phyloP scores from a whole-genome alignment of 2,888 invertebrate species.

The Therioaphis trifolii region DNA sequence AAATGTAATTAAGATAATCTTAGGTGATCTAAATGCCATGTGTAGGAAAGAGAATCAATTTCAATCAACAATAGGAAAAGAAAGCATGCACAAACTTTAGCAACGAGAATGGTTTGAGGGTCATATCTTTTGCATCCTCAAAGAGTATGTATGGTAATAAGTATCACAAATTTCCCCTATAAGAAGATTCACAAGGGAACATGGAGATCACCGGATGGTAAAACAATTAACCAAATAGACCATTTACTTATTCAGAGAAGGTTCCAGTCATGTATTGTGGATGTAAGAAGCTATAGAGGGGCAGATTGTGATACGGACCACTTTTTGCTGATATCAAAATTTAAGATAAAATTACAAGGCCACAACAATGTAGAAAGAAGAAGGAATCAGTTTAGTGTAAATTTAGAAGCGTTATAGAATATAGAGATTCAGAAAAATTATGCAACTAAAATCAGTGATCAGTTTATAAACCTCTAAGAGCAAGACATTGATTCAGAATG shows the following conservation, averaged over 20 bases:
- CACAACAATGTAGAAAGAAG: neutral
- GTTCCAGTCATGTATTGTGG: neutral
- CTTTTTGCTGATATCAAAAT: no score
- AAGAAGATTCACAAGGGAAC: no score
- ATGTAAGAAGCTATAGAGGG: constrained; percentile 5
- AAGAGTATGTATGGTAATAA: constrained; percentile 14
- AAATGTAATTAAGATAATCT: constrained; percentile 4
- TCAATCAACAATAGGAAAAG: constrained; percentile 17
- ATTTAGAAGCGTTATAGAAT: neutral
- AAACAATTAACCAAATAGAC: constrained; percentile 22
- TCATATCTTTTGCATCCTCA: constrained; percentile 5
- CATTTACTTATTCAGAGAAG: constrained; percentile 17
- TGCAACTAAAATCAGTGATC: no score
- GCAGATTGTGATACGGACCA: no score
- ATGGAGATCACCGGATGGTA: constrained; percentile 3
- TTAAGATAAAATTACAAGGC: constrained; percentile 14
- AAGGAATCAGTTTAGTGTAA: constrained; percentile 7
- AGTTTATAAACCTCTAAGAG: no score
- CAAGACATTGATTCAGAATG: no score
- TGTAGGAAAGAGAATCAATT: constrained; percentile 15
- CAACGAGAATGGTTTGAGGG: neutral
- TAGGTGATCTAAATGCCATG: constrained; percentile 9
- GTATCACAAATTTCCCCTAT: no score
- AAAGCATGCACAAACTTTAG: neutral
- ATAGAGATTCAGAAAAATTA: no score